Evolutionary conservation across 2,888 invertebrate genomes (phyloP).

Genomic region (Hermaeophaga mercurialis): DNA sequence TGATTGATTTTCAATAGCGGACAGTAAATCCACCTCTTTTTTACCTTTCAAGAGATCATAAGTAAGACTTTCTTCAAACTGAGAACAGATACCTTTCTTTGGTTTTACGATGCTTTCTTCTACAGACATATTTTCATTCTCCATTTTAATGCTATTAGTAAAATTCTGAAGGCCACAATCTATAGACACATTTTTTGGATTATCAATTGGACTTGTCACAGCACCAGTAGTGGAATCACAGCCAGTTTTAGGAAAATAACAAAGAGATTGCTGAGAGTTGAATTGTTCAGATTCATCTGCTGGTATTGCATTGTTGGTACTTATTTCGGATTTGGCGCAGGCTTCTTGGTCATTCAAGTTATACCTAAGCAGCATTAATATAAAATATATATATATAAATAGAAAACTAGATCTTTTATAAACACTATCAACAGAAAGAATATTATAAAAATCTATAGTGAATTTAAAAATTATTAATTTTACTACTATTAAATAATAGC

Average conservation of each 20-base stretch:
- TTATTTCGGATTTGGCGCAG: slow-evolving; percentile 12
- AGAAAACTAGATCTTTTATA: no score
- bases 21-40: slow-evolving; percentile 49
- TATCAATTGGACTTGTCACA: slow-evolving; percentile 39
- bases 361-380: slow-evolving; percentile 3
- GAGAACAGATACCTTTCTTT: slow-evolving; percentile 42
- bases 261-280: slow-evolving; percentile 14
- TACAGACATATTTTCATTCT: slow-evolving; percentile 22
- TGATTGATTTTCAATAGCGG: slow-evolving; percentile 51
- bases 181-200: slow-evolving; percentile 36
- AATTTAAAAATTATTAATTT: no score
- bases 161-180: slow-evolving; percentile 42
- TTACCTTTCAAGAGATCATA: slow-evolving; percentile 50
- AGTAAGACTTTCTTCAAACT: slow-evolving; percentile 45
- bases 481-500: no score
- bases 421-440: no score
- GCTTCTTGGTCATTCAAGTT: neutral
- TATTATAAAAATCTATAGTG: no score
- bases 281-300: slow-evolving; percentile 13
- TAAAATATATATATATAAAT: neutral
- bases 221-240: slow-evolving; percentile 46
- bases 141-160: slow-evolving; percentile 35
- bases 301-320: slow-evolving; percentile 26
- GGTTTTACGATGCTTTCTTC: slow-evolving; percentile 35
- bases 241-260: slow-evolving; percentile 38